Conservation (phyloP, 2,113 vertebrate species). For the Microcebus griseorufus region DNA sequence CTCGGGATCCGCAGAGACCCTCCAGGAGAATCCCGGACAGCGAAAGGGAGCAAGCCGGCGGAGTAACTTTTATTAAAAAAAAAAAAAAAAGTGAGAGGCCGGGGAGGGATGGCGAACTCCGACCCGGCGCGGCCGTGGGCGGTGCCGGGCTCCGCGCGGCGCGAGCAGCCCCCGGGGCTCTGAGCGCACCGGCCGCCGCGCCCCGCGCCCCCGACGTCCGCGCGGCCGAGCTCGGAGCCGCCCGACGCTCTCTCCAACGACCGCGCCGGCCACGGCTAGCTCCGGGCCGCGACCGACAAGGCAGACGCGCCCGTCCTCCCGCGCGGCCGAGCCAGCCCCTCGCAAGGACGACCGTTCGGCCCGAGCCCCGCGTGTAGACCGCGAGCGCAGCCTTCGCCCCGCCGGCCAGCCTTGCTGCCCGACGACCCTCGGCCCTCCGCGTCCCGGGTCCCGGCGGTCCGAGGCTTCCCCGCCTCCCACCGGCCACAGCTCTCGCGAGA, state of each 20-base stretch:
- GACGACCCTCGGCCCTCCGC: background rate
- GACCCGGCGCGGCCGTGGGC: accelerated
- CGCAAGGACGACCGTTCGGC: too few relatives aligned
- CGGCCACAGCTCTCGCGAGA: background rate
- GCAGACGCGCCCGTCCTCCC: too few relatives aligned
- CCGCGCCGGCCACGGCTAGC: background rate
- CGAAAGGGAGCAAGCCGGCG: background rate
- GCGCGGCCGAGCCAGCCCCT: background rate
- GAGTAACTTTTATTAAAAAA: background rate
- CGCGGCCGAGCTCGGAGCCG: background rate
- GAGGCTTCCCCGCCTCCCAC: background rate
- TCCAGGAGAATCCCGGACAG: background rate
- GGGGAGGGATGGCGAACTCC: accelerated
- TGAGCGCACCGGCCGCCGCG: accelerated
- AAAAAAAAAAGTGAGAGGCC: background rate
- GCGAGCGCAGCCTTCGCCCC: background rate
- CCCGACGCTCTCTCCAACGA: background rate
- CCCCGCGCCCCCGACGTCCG: accelerated
- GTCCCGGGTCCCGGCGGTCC: accelerated
- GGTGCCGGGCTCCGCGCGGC: accelerated
- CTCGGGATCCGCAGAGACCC: accelerated
- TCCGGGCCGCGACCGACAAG: background rate
- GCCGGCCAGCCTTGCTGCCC: accelerated
- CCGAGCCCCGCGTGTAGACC: background rate
- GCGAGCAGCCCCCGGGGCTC: accelerated